A percentile compares a stretch with the other conserved stretches of the same genome.
These are phyloP conservation scores for Thereuonema tuberculata DNA, from an alignment of 1,140 invertebrate genomes.

Conservation along the genomic window DNA sequence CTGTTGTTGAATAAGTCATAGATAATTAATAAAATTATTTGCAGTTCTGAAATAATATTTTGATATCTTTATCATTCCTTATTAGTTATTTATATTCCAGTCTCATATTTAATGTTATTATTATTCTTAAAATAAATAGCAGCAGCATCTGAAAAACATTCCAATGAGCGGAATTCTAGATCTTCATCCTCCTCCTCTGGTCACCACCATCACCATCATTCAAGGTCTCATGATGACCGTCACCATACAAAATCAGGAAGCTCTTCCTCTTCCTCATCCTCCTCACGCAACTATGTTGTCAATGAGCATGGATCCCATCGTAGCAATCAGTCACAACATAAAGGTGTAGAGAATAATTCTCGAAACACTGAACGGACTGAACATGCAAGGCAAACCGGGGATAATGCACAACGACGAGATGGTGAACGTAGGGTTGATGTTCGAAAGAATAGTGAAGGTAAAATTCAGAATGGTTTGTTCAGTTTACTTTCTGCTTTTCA, in stretches of 20 bases:
- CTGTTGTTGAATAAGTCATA: no score
- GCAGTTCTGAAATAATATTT: no score
- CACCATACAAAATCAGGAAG: not conserved
- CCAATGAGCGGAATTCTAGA: slow-evolving; percentile 13
- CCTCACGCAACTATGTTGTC: not conserved
- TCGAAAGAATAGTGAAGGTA: slow-evolving; percentile 10
- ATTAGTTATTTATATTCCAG: no score
- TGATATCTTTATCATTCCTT: no score
- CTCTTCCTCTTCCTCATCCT: not conserved
- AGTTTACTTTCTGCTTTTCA: no score
- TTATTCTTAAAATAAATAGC: no score
- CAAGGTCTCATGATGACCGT: slow-evolving; percentile 7
- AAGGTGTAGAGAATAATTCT: not conserved
- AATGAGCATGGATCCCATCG: not conserved
- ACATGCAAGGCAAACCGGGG: not conserved
- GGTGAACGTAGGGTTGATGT: not conserved
- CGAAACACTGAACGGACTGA: not conserved
- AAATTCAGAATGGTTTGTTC: not conserved
- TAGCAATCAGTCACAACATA: not conserved
- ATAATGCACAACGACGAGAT: slow-evolving; percentile 22
- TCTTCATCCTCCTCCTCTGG: slow-evolving; percentile 13
- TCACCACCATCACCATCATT: slow-evolving; percentile 15
- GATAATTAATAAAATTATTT: no score
- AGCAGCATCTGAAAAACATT: slow-evolving; percentile 14
- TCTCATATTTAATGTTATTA: no score